phyloP scores from a whole-genome alignment of 2,888 invertebrate species.

The Plutella xylostella region DNA sequence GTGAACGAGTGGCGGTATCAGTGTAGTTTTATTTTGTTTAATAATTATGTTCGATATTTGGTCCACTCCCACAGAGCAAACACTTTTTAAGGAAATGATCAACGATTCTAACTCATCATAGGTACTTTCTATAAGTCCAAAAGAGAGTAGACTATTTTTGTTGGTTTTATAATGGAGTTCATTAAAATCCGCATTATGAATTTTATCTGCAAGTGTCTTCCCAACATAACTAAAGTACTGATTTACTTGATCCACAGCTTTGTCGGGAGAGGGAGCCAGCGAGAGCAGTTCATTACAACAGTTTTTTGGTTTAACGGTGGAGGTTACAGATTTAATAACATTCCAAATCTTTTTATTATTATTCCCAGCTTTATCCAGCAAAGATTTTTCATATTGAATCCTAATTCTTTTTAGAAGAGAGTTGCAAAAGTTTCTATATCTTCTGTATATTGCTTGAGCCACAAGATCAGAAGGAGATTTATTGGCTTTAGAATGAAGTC shows the following conservation, averaged over 20 bases:
- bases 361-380: background rate
- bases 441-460: background rate
- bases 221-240: background rate
- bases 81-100: background rate
- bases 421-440: background rate
- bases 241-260: background rate
- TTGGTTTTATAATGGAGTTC: too few species aligned
- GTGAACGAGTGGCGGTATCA: constrained; percentile 3
- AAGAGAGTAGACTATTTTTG: background rate
- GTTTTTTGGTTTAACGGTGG: background rate
- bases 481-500: background rate
- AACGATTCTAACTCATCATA: background rate
- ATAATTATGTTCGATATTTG: constrained; percentile 2
- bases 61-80: constrained; percentile 2
- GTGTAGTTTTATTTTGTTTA: background rate
- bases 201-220: background rate
- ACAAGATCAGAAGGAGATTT: background rate
- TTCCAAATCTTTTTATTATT: background rate
- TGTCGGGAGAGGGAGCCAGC: background rate
- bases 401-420: background rate
- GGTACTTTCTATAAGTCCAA: background rate
- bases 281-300: background rate
- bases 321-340: background rate
- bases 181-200: background rate
- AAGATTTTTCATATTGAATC: background rate